Base-by-base conservation (phyloP, 1,140 invertebrate species). In the Choristoneura fumiferana region DNA sequence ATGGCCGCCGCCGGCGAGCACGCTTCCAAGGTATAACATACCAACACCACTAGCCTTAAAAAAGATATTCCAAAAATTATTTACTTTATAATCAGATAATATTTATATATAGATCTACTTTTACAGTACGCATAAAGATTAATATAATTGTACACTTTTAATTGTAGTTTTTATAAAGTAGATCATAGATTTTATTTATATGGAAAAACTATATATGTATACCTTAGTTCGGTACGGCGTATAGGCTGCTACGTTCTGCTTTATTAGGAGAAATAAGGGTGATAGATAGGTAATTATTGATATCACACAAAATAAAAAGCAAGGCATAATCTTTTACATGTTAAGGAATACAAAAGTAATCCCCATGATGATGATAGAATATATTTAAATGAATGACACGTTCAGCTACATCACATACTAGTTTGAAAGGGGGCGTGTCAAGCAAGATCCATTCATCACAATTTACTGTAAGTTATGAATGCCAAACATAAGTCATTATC, bases 41-140 rank as follows among this genome's bases (percentile, higher is more conserved):
- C 82, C 80, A 43, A 62, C 57, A 63, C 60, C 65, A 72, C 57
- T 81, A 86, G 83, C 83, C 82, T 88, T 85, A 85, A 82, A 72
- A 58, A 60, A 78, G 67, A 81, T 75, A 83, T 88, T 88, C 85
- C 85, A 88, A 88, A 87, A 77, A 84, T 80, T 87, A 88, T 88
- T 87, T 88, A 88, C 81, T 77, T 75, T 71, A 70, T 81, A 84
- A 87, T 84, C 78, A 81, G 76, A 86, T 81, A 83, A 81, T 85
- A 85, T 85, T 84, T 85, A 85, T 87, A 74, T 71, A 84, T 55
- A 84, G 78, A 81, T 84, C 71, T 83, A 87, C 78, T 75, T 84
- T 84, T 87, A 87, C 78, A 87, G 70, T 83, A 84, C 75, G 81
- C 80, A 87, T 87, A 84, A 85, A 87, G 60, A 81, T 73, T 78